Conservation (phyloP, 2,888 invertebrate species). For the Lasioglossum villosulum region DNA sequence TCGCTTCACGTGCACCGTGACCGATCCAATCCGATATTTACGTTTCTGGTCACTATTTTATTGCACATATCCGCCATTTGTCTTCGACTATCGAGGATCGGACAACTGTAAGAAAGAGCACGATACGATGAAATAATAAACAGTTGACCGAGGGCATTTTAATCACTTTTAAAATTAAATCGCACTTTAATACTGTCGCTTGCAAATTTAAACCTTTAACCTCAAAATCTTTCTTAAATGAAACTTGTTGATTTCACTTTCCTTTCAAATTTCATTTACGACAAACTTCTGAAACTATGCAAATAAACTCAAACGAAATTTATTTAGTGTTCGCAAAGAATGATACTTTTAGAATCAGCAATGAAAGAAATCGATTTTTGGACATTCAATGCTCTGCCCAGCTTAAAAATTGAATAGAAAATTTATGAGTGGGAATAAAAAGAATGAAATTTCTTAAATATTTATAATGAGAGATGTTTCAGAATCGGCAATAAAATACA, state of each 20-base stretch:
- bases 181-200: background rate
- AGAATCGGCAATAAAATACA: background rate
- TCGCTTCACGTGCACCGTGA: background rate
- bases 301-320: background rate
- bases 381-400: no score
- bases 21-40: conserved; percentile 15
- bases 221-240: background rate
- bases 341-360: background rate
- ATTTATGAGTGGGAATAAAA: background rate
- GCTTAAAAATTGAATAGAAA: background rate
- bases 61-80: background rate
- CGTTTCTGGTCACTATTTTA: background rate
- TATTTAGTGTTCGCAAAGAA: background rate
- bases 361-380: background rate
- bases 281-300: background rate
- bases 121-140: background rate
- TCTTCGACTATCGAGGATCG: background rate
- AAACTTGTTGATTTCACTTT: background rate
- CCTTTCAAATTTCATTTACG: background rate
- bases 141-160: background rate
- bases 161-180: background rate
- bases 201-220: background rate
- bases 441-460: no score
- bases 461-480: no score
- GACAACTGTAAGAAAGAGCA: background rate